Evolutionary conservation across 2,113 vertebrate genomes (phyloP), one percentile per base, ranked within the genome.

Genomic region (Vombatus ursinus): DNA sequence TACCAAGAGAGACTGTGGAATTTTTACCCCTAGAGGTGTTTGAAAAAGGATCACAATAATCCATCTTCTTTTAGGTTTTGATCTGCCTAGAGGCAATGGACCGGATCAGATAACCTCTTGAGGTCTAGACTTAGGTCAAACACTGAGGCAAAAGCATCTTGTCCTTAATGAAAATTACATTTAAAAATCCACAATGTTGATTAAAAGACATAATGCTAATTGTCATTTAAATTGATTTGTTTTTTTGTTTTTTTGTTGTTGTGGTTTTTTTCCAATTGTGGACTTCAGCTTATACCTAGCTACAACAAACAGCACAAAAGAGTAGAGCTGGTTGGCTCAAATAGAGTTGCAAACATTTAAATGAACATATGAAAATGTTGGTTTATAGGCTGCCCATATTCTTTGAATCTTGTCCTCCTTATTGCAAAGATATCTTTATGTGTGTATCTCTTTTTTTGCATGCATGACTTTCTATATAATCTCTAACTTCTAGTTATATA

Each of bases 381-480:
- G 89, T 93, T 91, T 31, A 77, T 24, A 93, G 1, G 0, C 92
- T 68, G 89, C 47, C 94, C n/a, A 57, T 25, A 94, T 90, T 90
- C 3, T 91, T 91, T 24, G 3, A 51, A 16, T 52, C n/a, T 49
- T 94, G 54, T 25, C 4, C 90, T 51, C 90, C 31, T 49, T 92
- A 14, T 54, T 94, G 19, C 8, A 26, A 31, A 5, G 14, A 94
- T 95, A n/a, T 90, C 50, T 57, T 92, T 90, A 48, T 68, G 37
- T 2, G 57, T 50, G 31, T 10, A 8, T 24, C 50, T 96, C 93
- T 94, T 96, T 3, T 54, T 93, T 50, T n/a, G 47, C 92, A 31
- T 94, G 49, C 93, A 92, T 52, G 95, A 96, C 92, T 90, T 50
- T 89, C 25, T 26, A 24, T 68, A 93, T 92, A 14, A 9, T 54